A percentile compares a stretch with the other conserved stretches of the same genome.
Conservation (phyloP, 2,888 invertebrate species). For the Andrena fulva region DNA sequence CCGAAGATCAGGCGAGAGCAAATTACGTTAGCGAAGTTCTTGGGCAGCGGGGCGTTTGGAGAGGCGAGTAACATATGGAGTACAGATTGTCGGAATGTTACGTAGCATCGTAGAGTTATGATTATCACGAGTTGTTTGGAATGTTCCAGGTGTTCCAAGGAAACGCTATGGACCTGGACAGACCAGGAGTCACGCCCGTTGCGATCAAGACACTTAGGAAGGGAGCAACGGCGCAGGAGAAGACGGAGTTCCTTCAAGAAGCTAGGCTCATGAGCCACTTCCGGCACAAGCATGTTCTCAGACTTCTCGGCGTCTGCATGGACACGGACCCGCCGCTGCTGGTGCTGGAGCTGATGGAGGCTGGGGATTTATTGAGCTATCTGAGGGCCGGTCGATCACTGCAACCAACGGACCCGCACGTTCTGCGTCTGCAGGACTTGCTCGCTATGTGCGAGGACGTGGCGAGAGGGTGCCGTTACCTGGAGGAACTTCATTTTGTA, state of each 20-base stretch:
- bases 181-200: slow-evolving; percentile 89
- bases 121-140: neutral
- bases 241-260: slow-evolving; percentile 97
- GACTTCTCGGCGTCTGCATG: slow-evolving; percentile 96
- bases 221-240: slow-evolving; percentile 95
- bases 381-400: slow-evolving; percentile 92
- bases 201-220: slow-evolving; percentile 98
- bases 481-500: slow-evolving; percentile 98
- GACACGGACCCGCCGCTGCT: slow-evolving; percentile 97
- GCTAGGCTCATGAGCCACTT: slow-evolving; percentile 99
- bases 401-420: slow-evolving; percentile 87
- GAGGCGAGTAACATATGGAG: slow-evolving; percentile 86
- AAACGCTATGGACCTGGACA: slow-evolving; percentile 89
- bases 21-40: slow-evolving; percentile 93
- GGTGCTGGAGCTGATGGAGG: slow-evolving; percentile 99
- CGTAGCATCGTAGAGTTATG: neutral
- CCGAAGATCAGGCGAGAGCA: slow-evolving; percentile 95
- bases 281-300: slow-evolving; percentile 97
- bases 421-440: slow-evolving; percentile 92
- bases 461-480: slow-evolving; percentile 96
- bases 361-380: slow-evolving; percentile 97
- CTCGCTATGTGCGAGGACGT: slow-evolving; percentile 98
- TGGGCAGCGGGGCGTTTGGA: slow-evolving; percentile 98
- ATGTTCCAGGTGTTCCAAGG: slow-evolving; percentile 91
- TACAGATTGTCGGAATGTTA: too few relatives aligned